phyloP scores from a whole-genome alignment of 2,888 invertebrate genomes.

The Ornithoptera priamus region DNA sequence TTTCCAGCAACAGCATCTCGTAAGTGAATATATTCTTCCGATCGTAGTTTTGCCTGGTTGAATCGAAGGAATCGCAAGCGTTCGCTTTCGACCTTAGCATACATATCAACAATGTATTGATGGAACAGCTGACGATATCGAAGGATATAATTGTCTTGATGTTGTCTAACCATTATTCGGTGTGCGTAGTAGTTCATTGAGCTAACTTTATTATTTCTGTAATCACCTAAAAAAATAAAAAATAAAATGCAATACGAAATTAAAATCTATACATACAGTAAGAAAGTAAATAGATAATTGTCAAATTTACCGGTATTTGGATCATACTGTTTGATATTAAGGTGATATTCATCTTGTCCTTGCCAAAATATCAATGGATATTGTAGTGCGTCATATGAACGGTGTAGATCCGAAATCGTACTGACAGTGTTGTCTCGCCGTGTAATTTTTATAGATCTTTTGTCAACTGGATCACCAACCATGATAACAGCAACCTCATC shows the following conservation, averaged over 20 bases:
- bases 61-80: background rate
- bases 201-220: background rate
- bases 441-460: slow-evolving; percentile 16
- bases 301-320: slow-evolving; percentile 4
- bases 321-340: slow-evolving; percentile 2
- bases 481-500: slow-evolving; percentile 43
- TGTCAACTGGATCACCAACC: slow-evolving; percentile 41
- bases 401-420: slow-evolving; percentile 2
- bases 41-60: background rate
- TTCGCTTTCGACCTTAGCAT: slow-evolving; percentile 1
- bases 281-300: background rate
- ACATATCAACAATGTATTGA: slow-evolving; percentile 5
- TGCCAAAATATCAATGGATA: too few relatives aligned
- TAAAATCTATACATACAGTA: too few relatives aligned
- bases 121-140: slow-evolving; percentile 1
- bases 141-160: background rate
- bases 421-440: slow-evolving; percentile 7
- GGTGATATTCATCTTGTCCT: too few relatives aligned
- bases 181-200: too few relatives aligned
- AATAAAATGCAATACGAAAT: background rate
- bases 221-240: slow-evolving; percentile 6
- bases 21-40: background rate
- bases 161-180: slow-evolving; percentile 8
- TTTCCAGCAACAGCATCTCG: background rate
- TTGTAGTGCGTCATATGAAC: too few relatives aligned